A percentile compares a stretch with the other conserved stretches of the same genome.
Conservation (phyloP, 2,888 invertebrate genomes). For the Branchipolynoe longqiensis region DNA sequence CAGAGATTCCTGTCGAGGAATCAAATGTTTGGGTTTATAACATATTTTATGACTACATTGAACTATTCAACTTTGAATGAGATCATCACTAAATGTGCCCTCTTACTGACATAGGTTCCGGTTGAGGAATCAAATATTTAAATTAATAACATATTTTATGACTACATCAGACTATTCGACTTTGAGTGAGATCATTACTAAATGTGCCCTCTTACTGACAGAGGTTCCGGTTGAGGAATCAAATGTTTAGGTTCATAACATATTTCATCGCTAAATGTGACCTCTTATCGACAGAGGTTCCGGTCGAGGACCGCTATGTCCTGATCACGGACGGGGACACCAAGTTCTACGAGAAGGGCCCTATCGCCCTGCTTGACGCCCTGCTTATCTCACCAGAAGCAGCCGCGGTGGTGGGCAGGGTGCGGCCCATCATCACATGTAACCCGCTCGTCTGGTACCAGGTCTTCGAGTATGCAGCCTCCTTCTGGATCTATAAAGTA, state of each 20-base stretch:
- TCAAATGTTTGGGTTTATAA: too few relatives aligned
- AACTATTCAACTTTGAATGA: too few relatives aligned
- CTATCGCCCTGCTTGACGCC: constrained; percentile 18
- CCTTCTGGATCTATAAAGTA: constrained; percentile 47
- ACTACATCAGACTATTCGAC: too few relatives aligned
- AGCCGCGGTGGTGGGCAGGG: constrained; percentile 19
- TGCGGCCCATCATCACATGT: constrained; percentile 12
- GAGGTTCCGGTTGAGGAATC: background rate
- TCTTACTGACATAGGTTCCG: background rate
- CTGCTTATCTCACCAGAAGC: constrained; percentile 31
- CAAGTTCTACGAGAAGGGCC: constrained; percentile 39
- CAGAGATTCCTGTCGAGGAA: too few relatives aligned
- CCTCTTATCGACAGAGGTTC: background rate
- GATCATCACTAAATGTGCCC: background rate
- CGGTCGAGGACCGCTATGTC: constrained; percentile 38
- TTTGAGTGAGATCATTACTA: background rate
- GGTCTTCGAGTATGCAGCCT: constrained; percentile 43
- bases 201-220: background rate
- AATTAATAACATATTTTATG: background rate
- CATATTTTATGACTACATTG: too few relatives aligned
- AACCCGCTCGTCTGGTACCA: constrained; percentile 40
- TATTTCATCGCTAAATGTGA: background rate
- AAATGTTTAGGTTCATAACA: background rate
- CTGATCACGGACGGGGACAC: constrained; percentile 52
- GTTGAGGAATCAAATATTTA: background rate